Evolutionary conservation across 2,113 vertebrate genomes (phyloP), one percentile per base, ranked within the genome.

Genomic region (Rafetus swinhoei): DNA sequence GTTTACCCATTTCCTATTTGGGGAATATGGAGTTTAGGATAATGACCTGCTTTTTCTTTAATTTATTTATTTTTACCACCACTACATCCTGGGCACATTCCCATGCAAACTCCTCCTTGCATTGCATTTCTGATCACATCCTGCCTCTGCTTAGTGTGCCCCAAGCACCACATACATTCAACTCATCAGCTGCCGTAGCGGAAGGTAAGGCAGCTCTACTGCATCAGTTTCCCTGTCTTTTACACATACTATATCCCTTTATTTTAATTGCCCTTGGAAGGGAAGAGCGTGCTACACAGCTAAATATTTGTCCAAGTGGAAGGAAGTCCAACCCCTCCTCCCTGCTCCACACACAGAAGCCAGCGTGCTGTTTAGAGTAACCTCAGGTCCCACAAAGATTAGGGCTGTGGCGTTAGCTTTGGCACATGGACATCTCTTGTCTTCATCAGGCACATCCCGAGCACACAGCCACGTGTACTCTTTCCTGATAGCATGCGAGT

Each of bases 401-500:
- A 92, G 79, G 93, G 69, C 82, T 92, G 74, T 11, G 39, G 90
- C 2, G 0, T 94, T 92, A 86, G 94, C 95, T 92, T 96, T 98
- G 97, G 97, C 96, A 52, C 1, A 0, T 82, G 0, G 2, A 77
- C 89, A 54, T 91, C 80, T 90, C 79, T 87, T 0, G 0, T 88
- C 85, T 95, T 96, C 94, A 82, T 86, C 80, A 96, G 83, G 95
- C 87, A 90, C 90, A 95, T 96, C 96, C 93, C 95, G 94, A 25
- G 76, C 57, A 25, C 2, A 8, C 50, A 93, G 98, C 98, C 98
- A 98, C 95, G 97, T 97, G 98, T 97, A 95, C 96, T 96, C 93
- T 96, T 98, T 98, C 98, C 98, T 98, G 97, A 98, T 98, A 96
- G 97, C 96, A 52, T 95, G 96, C 92, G 93, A 96, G 95, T 93